phyloP scores from a whole-genome alignment of 1,140 invertebrate species.

The Hestina assimilis region DNA sequence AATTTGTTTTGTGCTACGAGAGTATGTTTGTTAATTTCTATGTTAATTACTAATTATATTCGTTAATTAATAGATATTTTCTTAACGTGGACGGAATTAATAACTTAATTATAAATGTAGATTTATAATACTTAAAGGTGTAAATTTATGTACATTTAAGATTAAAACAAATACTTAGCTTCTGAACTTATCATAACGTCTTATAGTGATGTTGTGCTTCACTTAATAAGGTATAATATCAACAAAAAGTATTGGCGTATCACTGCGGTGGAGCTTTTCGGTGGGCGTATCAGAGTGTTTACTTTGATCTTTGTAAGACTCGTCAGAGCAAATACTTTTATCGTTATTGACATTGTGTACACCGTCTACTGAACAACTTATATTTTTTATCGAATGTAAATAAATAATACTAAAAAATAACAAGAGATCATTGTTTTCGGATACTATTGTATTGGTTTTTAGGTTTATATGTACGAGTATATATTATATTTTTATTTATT shows the following conservation, averaged over 20 bases:
- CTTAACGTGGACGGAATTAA: too few species aligned
- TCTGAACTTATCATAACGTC: not conserved
- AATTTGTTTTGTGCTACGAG: too few species aligned
- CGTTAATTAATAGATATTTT: too few species aligned
- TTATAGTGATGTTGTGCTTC: constrained; percentile 10
- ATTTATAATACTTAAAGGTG: too few species aligned
- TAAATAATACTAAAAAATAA: constrained; percentile 5
- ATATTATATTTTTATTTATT: too few species aligned
- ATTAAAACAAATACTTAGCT: not conserved
- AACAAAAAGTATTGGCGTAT: constrained; percentile 24
- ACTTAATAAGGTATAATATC: constrained; percentile 18
- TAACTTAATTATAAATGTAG: too few species aligned
- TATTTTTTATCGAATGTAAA: constrained; percentile 38
- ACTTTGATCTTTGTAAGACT: constrained; percentile 69
- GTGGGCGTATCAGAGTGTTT: constrained; percentile 68
- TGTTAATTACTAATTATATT: too few species aligned
- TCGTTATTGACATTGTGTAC: constrained; percentile 69
- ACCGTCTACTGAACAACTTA: constrained; percentile 48
- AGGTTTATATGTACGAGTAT: too few species aligned
- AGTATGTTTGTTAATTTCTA: too few species aligned
- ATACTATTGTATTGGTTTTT: too few species aligned
- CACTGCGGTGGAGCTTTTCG: constrained; percentile 6
- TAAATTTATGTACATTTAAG: not conserved
- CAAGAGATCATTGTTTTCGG: not conserved
- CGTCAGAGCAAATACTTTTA: constrained; percentile 71